phyloP scores from a whole-genome alignment of 2,797 vertebrate genomes.

The Thaleichthys pacificus region DNA sequence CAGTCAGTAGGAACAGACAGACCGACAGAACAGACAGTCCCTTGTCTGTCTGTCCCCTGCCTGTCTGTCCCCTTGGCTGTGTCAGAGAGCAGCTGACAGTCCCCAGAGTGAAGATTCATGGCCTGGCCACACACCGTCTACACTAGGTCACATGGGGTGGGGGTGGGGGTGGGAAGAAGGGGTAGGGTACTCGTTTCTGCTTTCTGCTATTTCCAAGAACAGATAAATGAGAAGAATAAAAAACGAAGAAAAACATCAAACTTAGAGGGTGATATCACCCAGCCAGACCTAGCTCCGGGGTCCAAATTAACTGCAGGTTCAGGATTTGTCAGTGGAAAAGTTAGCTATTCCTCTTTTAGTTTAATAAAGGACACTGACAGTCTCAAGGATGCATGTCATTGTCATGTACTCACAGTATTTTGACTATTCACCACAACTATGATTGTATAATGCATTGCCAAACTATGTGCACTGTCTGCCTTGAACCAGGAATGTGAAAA shows the following conservation, averaged over 20 bases:
- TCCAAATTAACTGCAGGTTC: too few relatives aligned
- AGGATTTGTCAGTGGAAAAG: too few relatives aligned
- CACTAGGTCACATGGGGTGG: not conserved
- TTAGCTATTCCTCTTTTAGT: too few relatives aligned
- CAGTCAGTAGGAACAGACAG: not conserved
- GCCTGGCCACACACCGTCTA: not conserved
- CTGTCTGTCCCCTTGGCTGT: not conserved
- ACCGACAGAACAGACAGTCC: constrained; percentile 20
- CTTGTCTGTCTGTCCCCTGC: not conserved
- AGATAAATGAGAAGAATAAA: not conserved
- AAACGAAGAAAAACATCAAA: not conserved
- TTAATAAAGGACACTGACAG: too few relatives aligned
- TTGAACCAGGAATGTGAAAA: too few relatives aligned
- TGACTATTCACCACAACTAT: too few relatives aligned
- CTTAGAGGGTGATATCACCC: not conserved
- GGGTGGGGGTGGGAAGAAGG: not conserved
- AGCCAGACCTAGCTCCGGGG: not conserved
- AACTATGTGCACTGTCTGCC: too few relatives aligned
- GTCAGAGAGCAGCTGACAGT: not conserved
- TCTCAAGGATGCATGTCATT: too few relatives aligned
- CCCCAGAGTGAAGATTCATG: not conserved
- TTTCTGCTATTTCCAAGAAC: not conserved
- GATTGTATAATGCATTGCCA: too few relatives aligned
- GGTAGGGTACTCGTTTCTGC: not conserved
- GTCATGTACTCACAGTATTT: too few relatives aligned